Conservation (phyloP, 2,113 vertebrate species). For the Grus americana region DNA sequence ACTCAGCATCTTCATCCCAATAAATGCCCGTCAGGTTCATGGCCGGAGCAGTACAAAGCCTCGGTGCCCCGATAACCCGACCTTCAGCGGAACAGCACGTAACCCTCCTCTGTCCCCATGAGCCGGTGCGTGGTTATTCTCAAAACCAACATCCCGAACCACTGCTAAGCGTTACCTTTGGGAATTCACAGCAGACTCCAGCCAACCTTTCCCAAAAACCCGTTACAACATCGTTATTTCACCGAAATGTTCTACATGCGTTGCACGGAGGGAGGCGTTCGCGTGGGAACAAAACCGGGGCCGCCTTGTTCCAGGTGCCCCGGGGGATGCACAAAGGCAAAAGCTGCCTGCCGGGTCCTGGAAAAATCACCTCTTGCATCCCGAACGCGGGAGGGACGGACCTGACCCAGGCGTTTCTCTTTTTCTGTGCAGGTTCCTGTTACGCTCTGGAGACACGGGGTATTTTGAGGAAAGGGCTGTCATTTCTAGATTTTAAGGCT, state of each 20-base stretch:
- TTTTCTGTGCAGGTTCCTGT: not conserved
- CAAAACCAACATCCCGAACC: not conserved
- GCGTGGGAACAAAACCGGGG: not conserved
- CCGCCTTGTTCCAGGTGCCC: not conserved
- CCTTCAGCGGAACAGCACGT: not conserved
- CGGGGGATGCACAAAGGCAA: not conserved
- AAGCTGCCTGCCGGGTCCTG: not conserved
- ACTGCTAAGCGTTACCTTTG: not conserved
- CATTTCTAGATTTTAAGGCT: not conserved
- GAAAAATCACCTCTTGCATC: not conserved
- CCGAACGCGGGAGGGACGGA: not conserved
- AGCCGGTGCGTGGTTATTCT: not conserved
- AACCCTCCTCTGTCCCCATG: not conserved
- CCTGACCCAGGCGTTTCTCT: not conserved
- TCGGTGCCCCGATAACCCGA: not conserved
- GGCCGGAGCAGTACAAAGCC: not conserved
- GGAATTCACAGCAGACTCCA: not conserved
- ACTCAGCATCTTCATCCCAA: not conserved
- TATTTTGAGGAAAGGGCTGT: not conserved
- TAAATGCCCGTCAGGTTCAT: accelerated
- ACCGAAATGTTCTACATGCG: accelerated
- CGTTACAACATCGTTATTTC: not conserved
- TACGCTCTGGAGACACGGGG: accelerated
- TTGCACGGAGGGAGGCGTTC: not conserved
- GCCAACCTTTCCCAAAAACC: not conserved